Percentiles rank a stretch among this genome's conserved stretches.
Evolutionary conservation across 2,888 invertebrate genomes (phyloP).

Genomic region (Ctena decussata): DNA sequence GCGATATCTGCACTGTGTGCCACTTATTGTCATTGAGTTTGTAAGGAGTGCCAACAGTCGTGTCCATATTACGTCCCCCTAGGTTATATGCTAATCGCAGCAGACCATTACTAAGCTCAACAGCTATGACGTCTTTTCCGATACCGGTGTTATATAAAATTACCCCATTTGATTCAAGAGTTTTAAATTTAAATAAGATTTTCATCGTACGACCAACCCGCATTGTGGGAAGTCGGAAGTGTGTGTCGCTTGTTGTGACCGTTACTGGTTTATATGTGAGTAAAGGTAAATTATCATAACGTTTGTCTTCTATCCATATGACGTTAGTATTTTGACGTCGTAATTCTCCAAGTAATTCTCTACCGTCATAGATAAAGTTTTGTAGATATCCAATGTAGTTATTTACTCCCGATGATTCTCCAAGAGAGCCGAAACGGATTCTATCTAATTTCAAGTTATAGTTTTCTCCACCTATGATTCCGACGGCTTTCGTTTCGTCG

Average conservation of each 20-base stretch:
- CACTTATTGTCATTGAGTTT: slow-evolving; percentile 79
- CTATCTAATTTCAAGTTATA: slow-evolving; percentile 74
- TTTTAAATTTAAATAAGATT: slow-evolving; percentile 81
- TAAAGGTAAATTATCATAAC: slow-evolving; percentile 54
- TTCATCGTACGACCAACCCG: slow-evolving; percentile 62
- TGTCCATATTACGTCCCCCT: slow-evolving; percentile 52
- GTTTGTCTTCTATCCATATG: slow-evolving; percentile 57
- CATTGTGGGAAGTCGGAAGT: slow-evolving; percentile 70
- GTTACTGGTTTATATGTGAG: slow-evolving; percentile 77
- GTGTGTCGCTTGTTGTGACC: slow-evolving; percentile 69
- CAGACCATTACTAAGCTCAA: slow-evolving; percentile 81
- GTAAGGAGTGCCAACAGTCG: slow-evolving; percentile 46
- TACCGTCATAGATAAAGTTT: slow-evolving; percentile 75
- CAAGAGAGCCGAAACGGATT: slow-evolving; percentile 73
- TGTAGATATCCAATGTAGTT: slow-evolving; percentile 80
- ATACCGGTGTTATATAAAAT: slow-evolving; percentile 77
- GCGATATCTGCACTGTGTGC: slow-evolving; percentile 76
- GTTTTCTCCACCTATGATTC: slow-evolving; percentile 70
- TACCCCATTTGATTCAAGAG: slow-evolving; percentile 77
- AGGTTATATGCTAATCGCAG: slow-evolving; percentile 80
- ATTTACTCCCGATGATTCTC: slow-evolving; percentile 35
- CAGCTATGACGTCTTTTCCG: slow-evolving; percentile 77
- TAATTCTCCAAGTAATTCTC: slow-evolving; percentile 71
- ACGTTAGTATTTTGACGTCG: slow-evolving; percentile 46
- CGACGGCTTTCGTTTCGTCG: slow-evolving; percentile 61